Percentiles rank a stretch among this genome's conserved stretches.
These are phyloP conservation scores for Pachypeltis micranthus DNA, from an alignment of 1,140 invertebrate species.

Conservation along the genomic window DNA sequence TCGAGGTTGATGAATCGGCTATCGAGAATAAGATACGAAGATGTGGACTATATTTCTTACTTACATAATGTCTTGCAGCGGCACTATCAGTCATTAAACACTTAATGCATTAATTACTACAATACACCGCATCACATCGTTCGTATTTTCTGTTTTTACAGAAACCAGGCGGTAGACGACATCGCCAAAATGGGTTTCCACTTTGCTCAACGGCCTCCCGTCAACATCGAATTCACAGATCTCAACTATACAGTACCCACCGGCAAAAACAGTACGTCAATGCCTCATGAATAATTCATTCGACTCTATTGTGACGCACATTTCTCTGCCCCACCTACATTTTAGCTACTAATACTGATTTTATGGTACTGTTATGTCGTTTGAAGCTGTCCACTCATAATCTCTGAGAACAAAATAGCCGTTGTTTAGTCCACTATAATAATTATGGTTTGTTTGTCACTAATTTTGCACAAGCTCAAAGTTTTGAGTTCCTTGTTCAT, in stretches of 20 bases:
- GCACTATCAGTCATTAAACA: too few relatives aligned
- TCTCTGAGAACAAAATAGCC: neutral
- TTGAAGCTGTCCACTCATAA: neutral
- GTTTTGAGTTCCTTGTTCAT: too few relatives aligned
- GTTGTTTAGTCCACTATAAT: neutral
- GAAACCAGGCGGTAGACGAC: conserved; percentile 3
- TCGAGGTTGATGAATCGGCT: too few relatives aligned
- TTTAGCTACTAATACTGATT: too few relatives aligned
- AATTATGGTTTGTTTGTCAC: neutral
- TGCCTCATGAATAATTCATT: neutral
- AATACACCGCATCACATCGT: too few relatives aligned
- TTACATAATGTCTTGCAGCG: too few relatives aligned
- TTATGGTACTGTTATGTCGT: neutral
- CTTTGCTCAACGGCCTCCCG: conserved; percentile 65
- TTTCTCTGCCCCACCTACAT: too few relatives aligned
- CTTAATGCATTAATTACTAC: too few relatives aligned
- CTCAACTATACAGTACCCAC: conserved; percentile 75
- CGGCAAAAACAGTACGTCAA: conserved; percentile 41
- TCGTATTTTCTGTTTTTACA: neutral
- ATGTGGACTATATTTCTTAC: too few relatives aligned
- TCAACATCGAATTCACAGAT: conserved; percentile 76
- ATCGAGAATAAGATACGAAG: too few relatives aligned
- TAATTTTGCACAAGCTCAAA: neutral
- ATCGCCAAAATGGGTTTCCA: conserved; percentile 30
- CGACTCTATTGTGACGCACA: neutral